phyloP scores from a whole-genome alignment of 1,140 invertebrate species.

The Neotoxoptera formosana region DNA sequence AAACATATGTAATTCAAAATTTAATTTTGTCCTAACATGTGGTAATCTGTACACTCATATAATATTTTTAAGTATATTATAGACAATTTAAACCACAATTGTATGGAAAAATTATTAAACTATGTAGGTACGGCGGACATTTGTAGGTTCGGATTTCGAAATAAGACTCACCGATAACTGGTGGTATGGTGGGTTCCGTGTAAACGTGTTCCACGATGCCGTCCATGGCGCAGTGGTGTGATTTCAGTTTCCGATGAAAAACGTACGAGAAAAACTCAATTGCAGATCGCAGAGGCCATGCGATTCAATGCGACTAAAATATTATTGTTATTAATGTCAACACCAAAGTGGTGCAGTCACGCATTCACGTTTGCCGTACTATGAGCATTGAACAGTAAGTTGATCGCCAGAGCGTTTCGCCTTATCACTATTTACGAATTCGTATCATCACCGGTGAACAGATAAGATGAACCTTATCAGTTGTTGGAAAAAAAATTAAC shows the following conservation, averaged over 20 bases:
- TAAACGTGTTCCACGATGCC: neutral
- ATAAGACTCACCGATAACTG: constrained; percentile 21
- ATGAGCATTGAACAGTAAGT: too few relatives aligned
- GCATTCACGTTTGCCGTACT: too few relatives aligned
- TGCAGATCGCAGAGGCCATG: neutral
- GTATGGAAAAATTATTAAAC: neutral
- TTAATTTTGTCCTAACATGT: neutral
- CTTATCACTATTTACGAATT: neutral
- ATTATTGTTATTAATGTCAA: neutral
- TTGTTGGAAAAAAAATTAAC: too few relatives aligned
- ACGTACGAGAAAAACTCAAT: neutral
- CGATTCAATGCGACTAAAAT: too few relatives aligned
- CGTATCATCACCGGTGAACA: neutral
- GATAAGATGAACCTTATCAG: too few relatives aligned
- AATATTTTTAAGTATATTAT: neutral
- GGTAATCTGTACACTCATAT: neutral
- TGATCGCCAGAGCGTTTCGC: neutral
- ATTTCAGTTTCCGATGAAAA: neutral
- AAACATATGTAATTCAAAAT: neutral
- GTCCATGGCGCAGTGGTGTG: neutral
- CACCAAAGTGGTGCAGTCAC: neutral
- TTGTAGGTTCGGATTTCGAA: neutral
- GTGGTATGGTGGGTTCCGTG: neutral
- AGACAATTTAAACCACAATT: neutral
- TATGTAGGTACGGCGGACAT: neutral